Evolutionary conservation across 2,888 invertebrate genomes (phyloP), one percentile per base, ranked within the genome.

Genomic region (Caenorhabditis panamensis): DNA sequence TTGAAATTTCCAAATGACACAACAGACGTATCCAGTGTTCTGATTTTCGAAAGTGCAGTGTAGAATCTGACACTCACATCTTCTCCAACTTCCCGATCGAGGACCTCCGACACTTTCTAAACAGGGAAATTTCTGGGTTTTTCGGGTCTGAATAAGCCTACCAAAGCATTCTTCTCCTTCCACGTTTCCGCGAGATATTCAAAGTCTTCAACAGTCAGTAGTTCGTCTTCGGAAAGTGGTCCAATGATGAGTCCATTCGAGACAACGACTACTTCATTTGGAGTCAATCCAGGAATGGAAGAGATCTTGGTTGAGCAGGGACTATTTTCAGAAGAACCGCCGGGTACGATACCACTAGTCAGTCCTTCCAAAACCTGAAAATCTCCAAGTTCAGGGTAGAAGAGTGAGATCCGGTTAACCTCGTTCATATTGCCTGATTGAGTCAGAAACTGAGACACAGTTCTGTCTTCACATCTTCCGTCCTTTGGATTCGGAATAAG

Each of bases 141-240:
- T 6, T 4, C 31, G 9, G 24, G 16, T 56, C 22, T 22, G 16
- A 20, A 3, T 37, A 2, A 20, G 31, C 11, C 1, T 22, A 63
- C 72, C 13, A 5, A 18, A 9, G 56, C 69, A 37, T 51, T 36
- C 59, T 44, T 63, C 16, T n/a, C 36, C 9, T 56, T 36, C 64
- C 64, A 91, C 84, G 92, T 91, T 92, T 95, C 94, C 91, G 97
- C 96, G 63, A 98, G 93, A 47, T 99, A 92, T 37, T 94, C 93
- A 91, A 96, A 96, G 92, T 99, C 98, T 63, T 97, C 96, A 31
- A 93, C 92, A 3, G 94, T 94, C 26, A 61, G 41, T n/a, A 92
- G 92, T 91, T 97, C 97, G 18, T 93, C 92, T 58, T 64, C 75
- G 16, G 24, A 36, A 51, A 84, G 58, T 3, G 83, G 81, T 11